These are phyloP conservation scores for Selenia dentaria DNA, from an alignment of 2,888 invertebrate genomes.

Conservation along the genomic window DNA sequence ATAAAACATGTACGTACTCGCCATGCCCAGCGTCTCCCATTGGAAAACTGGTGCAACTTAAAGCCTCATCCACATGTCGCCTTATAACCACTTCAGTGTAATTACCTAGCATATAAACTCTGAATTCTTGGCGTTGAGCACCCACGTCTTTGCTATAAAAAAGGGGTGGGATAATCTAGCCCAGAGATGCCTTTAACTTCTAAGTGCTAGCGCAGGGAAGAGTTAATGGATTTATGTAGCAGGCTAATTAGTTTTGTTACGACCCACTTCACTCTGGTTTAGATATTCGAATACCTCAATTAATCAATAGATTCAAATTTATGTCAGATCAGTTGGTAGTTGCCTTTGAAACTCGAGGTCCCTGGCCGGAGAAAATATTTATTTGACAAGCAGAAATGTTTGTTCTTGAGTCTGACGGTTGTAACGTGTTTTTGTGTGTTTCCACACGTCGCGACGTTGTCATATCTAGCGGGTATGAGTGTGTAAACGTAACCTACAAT, in stretches of 20 bases:
- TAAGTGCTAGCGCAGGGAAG: constrained; percentile 14
- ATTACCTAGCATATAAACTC: constrained; percentile 34
- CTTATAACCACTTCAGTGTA: constrained; percentile 29
- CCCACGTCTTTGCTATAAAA: constrained; percentile 35
- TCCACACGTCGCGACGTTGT: too few species aligned
- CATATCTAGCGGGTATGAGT: too few species aligned
- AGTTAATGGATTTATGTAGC: constrained; percentile 27
- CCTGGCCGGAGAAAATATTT: too few species aligned
- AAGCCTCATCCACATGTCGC: constrained; percentile 22
- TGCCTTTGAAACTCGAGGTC: too few species aligned
- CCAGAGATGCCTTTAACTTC: constrained; percentile 22
- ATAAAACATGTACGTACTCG: too few species aligned
- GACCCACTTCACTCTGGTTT: not conserved
- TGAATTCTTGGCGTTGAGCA: constrained; percentile 23
- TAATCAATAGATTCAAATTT: not conserved
- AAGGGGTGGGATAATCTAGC: constrained; percentile 27
- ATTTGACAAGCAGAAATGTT: too few species aligned
- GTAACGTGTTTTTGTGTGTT: too few species aligned
- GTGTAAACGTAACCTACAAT: too few species aligned
- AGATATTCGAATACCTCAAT: not conserved
- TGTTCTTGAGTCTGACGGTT: too few species aligned
- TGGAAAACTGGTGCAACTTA: constrained; percentile 9
- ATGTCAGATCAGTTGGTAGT: too few species aligned
- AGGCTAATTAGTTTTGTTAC: constrained; percentile 24
- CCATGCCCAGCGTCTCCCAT: not conserved